Conservation (phyloP, 2,797 vertebrate species). For the Craterocephalus amniculus region DNA sequence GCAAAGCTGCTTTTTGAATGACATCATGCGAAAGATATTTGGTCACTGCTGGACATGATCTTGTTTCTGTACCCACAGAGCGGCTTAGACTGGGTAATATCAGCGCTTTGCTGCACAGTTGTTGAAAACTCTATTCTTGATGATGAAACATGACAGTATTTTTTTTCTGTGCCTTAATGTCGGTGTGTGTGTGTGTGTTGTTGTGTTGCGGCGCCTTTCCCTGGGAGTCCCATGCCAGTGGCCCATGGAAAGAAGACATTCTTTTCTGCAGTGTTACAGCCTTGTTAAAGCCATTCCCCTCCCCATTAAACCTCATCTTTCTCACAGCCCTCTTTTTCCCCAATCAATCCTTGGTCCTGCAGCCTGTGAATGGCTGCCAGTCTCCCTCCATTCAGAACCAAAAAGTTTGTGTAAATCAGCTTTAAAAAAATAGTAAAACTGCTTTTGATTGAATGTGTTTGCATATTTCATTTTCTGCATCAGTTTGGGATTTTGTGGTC, state of each 20-base stretch:
- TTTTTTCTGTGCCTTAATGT: conserved; percentile 1
- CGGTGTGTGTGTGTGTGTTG: conserved; percentile 21
- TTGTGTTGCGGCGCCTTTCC: conserved; percentile 24
- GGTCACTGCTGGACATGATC: conserved; percentile 7
- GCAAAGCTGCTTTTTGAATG: conserved; percentile 19
- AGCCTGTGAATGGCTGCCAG: conserved; percentile 42
- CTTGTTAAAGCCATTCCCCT: conserved; percentile 60
- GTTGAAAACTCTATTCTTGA: conserved; percentile 29
- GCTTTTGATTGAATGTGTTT: conserved; percentile 21
- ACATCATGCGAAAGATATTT: conserved; percentile 37
- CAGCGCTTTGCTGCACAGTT: conserved; percentile 16
- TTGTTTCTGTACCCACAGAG: conserved; percentile 21
- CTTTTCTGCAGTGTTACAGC: conserved; percentile 52
- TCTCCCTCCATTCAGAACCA: conserved; percentile 29
- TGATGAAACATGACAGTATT: conserved; percentile 40
- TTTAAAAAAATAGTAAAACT: conserved; percentile 24
- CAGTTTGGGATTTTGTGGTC: conserved; percentile 20
- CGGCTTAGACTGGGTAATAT: conserved; percentile 22
- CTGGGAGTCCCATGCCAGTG: conserved; percentile 52
- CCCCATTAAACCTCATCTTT: conserved; percentile 47
- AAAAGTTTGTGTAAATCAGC: conserved; percentile 20
- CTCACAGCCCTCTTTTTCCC: conserved; percentile 44
- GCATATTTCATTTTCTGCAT: conserved; percentile 2
- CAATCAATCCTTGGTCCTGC: conserved; percentile 26
- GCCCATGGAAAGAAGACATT: conserved; percentile 61